A percentile compares a stretch with the other conserved stretches of the same genome.
Evolutionary conservation across 2,797 vertebrate species (phyloP).

Genomic region (Loris lydekkerianus): DNA sequence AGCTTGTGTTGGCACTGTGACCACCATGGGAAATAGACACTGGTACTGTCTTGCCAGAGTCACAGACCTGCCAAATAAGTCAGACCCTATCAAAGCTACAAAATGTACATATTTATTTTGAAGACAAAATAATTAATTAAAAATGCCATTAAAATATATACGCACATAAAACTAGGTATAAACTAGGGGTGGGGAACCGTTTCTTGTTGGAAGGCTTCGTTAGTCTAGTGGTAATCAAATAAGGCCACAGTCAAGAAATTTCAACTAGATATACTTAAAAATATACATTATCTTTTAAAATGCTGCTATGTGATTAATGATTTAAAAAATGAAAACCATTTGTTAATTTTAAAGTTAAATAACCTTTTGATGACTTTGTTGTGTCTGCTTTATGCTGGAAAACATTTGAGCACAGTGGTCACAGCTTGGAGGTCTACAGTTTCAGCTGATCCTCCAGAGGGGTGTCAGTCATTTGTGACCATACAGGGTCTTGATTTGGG

Average conservation of each 20-base stretch:
- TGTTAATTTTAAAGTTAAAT: background rate
- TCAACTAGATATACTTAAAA: background rate
- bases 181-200: background rate
- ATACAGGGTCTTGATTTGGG: background rate
- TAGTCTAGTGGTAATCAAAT: background rate
- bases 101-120: background rate
- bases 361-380: background rate
- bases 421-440: background rate
- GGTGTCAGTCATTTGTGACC: background rate
- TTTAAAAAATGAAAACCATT: background rate
- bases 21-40: background rate
- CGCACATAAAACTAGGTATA: slow-evolving; percentile 2
- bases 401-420: too few species aligned
- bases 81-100: background rate
- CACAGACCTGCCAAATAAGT: slow-evolving; percentile 6
- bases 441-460: background rate
- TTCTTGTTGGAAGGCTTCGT: background rate
- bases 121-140: slow-evolving; percentile 8
- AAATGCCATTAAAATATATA: slow-evolving; percentile 29
- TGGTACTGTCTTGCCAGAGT: background rate
- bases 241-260: background rate
- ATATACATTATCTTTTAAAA: background rate
- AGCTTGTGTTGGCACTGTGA: background rate
- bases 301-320: background rate
- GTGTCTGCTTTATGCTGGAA: background rate